phyloP scores from a whole-genome alignment of 1,140 invertebrate species.

The Drosophila sp. region DNA sequence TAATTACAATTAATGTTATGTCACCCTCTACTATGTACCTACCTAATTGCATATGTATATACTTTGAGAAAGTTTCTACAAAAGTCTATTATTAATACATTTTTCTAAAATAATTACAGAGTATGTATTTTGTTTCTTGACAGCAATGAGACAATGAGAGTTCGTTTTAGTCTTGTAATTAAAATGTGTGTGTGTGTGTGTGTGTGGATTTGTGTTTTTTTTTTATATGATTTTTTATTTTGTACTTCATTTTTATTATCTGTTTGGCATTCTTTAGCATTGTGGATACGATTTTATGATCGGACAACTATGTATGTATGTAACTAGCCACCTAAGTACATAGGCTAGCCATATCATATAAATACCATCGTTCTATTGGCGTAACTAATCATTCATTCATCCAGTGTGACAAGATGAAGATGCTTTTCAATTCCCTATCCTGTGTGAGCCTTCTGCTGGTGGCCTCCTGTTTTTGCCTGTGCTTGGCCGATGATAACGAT shows the following conservation, averaged over 20 bases:
- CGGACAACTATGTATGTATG: conserved; percentile 34
- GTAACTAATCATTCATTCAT: conserved; percentile 36
- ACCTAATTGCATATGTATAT: conserved; percentile 5
- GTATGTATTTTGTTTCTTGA: conserved; percentile 30
- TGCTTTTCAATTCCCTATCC: conserved; percentile 27
- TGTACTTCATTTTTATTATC: conserved; percentile 37
- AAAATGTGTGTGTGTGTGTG: conserved; percentile 51
- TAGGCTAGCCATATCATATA: conserved; percentile 25
- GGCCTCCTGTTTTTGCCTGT: conserved; percentile 28
- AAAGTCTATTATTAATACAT: conserved; percentile 21
- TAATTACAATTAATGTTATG: conserved; percentile 32
- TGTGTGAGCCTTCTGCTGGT: conserved; percentile 48
- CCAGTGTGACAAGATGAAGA: conserved; percentile 14
- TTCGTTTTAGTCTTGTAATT: conserved; percentile 69
- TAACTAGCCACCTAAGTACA: conserved; percentile 15
- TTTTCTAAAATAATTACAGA: conserved; percentile 32
- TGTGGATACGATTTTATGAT: conserved; percentile 41
- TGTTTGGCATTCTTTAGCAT: conserved; percentile 43
- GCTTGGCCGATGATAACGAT: conserved; percentile 52
- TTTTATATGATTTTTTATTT: conserved; percentile 42
- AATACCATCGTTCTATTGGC: conserved; percentile 31
- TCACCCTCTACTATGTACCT: conserved; percentile 16
- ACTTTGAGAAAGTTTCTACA: conserved; percentile 24
- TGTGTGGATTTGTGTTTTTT: conserved; percentile 51
- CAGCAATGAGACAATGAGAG: conserved; percentile 52